phyloP scores from a whole-genome alignment of 2,888 invertebrate genomes.

The Eurois occulta region DNA sequence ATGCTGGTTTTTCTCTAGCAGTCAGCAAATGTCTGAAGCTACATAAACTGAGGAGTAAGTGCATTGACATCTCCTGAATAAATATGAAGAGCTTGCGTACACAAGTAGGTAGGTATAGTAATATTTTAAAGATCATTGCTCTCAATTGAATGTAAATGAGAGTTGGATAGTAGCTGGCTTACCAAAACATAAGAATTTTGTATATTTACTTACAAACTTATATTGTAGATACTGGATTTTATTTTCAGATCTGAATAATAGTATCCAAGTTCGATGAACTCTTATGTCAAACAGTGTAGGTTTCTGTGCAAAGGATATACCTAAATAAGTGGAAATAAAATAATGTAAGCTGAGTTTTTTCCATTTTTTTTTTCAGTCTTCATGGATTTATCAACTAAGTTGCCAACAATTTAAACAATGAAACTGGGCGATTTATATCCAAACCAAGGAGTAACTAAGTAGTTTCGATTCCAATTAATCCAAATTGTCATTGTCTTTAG shows the following conservation, averaged over 20 bases:
- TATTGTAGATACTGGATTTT: no score
- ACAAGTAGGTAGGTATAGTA: no score
- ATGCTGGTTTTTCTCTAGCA: slow-evolving; percentile 1
- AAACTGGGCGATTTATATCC: not conserved
- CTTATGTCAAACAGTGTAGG: not conserved
- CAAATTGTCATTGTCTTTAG: not conserved
- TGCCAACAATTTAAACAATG: not conserved
- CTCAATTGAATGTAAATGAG: not conserved
- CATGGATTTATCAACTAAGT: no score
- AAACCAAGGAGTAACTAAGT: not conserved
- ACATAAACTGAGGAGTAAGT: not conserved
- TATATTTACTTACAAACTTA: no score
- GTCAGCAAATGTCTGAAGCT: slow-evolving; percentile 20
- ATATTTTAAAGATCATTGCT: slow-evolving; percentile 1
- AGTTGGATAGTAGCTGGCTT: not conserved
- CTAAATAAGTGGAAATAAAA: not conserved
- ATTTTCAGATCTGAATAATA: not conserved
- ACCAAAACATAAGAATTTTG: no score
- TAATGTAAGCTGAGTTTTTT: not conserved
- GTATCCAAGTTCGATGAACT: not conserved
- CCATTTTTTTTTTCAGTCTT: not conserved
- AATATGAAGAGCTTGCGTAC: not conserved
- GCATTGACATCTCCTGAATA: slow-evolving; percentile 19
- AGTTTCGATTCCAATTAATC: not conserved
- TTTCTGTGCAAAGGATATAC: not conserved